These are phyloP conservation scores for Pachydiplax longipennis DNA, from an alignment of 2,888 invertebrate genomes.

Conservation along the genomic window DNA sequence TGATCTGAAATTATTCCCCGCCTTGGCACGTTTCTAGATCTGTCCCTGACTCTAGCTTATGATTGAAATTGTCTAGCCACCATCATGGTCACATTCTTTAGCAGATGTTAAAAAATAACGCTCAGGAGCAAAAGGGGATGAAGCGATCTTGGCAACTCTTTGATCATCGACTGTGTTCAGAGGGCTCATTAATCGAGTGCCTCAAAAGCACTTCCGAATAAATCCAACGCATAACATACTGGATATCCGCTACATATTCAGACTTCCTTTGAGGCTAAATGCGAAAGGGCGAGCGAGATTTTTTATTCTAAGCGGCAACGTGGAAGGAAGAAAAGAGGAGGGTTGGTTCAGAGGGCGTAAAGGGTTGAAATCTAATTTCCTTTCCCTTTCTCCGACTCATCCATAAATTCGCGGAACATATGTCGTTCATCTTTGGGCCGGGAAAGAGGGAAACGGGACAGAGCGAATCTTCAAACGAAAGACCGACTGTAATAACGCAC, in stretches of 20 bases:
- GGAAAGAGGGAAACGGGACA: neutral
- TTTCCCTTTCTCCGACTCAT: neutral
- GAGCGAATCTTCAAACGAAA: neutral
- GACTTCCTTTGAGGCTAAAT: constrained; percentile 30
- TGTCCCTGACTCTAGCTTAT: no score
- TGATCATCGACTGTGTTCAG: neutral
- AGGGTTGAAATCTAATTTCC: constrained; percentile 27
- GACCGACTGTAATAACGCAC: neutral
- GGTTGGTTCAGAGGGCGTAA: neutral
- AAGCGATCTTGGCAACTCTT: neutral
- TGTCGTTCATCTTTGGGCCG: constrained; percentile 16
- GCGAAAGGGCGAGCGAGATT: neutral
- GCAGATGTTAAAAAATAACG: no score
- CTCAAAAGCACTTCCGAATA: neutral
- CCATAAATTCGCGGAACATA: constrained; percentile 27
- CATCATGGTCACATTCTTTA: no score
- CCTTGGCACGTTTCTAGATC: no score
- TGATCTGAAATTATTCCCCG: no score
- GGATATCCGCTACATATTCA: neutral
- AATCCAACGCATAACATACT: neutral
- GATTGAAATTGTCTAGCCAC: no score
- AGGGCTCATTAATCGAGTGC: neutral
- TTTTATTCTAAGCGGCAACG: neutral
- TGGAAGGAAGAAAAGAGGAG: neutral
- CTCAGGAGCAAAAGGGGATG: no score